Evolutionary conservation across 2,888 invertebrate species (phyloP), one percentile per base, ranked within the genome.

Genomic region (Macrophya annulata): DNA sequence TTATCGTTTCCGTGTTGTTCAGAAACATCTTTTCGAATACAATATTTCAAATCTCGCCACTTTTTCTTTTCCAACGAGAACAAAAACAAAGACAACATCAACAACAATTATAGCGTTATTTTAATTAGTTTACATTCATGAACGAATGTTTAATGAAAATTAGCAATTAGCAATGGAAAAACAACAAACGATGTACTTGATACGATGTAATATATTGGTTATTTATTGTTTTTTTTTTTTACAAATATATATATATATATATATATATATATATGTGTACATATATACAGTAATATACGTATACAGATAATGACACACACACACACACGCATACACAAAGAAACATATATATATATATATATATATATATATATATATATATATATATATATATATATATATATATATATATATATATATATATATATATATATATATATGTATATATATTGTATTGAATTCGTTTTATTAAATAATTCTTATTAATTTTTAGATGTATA

Each of bases 201-300:
- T 85, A 79, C 65, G 65, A 77, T 85, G 85, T 85, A 85, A 85
- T 85, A 85, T 85, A 85, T 79, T 81, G 79, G 68, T 85, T 85
- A 85, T 85, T 85, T 85, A 84, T 84, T 84, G n/a, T 77, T 74
- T 59, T 85, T 85, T 77, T 59, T 81, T 77, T 85, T 40, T 77
- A 84, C 55, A 85, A 74, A 59, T 62, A 85, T 79, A 79, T 45
- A 77, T 59, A 84, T n/a, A 82, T 81, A 81, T 51, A 84, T 48
- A 84, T 31, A 84, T 74, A 51, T n/a, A 72, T 72, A 65, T 62
- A n/a, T 45, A 51, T 72, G 48, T 84, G 72, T 72, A 74, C 21
- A 74, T 17, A 84, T 71, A 83, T 68, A 72, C 31, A 79, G 45
- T 84, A 84, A 17, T 72, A 62, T 55, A n/a, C 17, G 12, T 48